Evolutionary conservation across 2,113 vertebrate genomes (phyloP).

Genomic region (Lepus europaeus): DNA sequence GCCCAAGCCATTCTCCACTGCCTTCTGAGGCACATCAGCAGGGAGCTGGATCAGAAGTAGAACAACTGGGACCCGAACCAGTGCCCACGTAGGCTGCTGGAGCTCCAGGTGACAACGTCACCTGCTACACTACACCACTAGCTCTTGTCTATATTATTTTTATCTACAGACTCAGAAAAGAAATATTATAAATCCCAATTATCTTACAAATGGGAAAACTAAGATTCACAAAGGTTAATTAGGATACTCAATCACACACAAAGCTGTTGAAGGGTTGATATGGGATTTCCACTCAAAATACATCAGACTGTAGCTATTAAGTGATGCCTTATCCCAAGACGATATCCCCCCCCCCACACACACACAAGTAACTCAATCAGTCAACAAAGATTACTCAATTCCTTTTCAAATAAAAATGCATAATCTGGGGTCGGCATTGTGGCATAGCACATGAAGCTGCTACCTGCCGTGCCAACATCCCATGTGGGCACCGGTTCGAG

Average conservation of each 20-base stretch:
- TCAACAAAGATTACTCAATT: constrained; percentile 3
- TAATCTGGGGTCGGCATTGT: too few species aligned
- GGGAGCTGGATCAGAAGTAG: too few species aligned
- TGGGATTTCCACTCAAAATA: neutral
- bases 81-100: too few species aligned
- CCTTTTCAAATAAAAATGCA: neutral
- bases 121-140: neutral
- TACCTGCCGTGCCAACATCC: too few species aligned
- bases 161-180: constrained; percentile 8
- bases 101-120: too few species aligned
- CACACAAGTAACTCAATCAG: neutral
- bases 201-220: neutral
- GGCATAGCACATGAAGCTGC: too few species aligned
- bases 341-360: neutral
- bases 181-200: neutral
- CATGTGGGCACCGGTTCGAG: too few species aligned
- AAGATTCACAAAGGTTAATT: neutral
- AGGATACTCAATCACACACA: constrained; percentile 10
- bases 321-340: neutral
- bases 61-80: too few species aligned
- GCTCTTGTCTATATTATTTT: neutral
- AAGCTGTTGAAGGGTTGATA: neutral
- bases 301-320: neutral
- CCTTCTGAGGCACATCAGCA: too few species aligned
- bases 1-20: too few species aligned